Evolutionary conservation across 2,113 vertebrate genomes (phyloP).

Genomic region (Perca fluviatilis): DNA sequence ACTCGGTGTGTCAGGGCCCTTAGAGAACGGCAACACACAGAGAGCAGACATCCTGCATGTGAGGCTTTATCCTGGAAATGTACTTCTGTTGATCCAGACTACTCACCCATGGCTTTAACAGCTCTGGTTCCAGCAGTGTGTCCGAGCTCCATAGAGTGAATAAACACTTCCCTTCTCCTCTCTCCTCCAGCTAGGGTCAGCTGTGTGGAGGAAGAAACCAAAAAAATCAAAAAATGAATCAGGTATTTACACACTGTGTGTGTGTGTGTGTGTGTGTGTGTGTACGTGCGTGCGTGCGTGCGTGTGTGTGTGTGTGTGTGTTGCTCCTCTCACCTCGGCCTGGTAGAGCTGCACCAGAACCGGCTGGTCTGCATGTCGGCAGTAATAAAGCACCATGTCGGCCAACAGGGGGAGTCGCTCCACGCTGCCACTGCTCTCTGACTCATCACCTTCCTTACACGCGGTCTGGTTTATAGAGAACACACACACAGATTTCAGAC

Average conservation of each 20-base stretch:
- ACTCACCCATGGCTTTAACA: constrained; percentile 93
- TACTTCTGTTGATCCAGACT: no score
- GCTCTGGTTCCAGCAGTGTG: constrained; percentile 92
- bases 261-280: not conserved
- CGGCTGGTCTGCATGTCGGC: constrained; percentile 88
- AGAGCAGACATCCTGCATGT: no score
- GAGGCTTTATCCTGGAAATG: no score
- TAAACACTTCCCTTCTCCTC: constrained; percentile 91
- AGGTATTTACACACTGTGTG: not conserved
- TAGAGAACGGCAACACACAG: no score
- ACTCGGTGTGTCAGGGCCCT: no score
- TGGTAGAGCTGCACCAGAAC: constrained; percentile 94
- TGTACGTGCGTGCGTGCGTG: not conserved
- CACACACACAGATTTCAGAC: not conserved
- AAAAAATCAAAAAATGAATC: not conserved
- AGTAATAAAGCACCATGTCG: constrained; percentile 96
- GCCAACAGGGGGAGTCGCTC: constrained; percentile 90
- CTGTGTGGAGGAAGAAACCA: constrained; percentile 60
- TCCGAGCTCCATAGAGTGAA: constrained; percentile 95
- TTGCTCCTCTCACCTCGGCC: constrained; percentile 87
- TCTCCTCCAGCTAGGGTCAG: constrained; percentile 92
- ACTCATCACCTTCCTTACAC: constrained; percentile 79
- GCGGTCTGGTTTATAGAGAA: constrained; percentile 65
- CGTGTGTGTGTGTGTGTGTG: not conserved
- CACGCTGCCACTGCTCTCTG: constrained; percentile 22